Evolutionary conservation across 2,797 vertebrate genomes (phyloP).

Genomic region (Gambelia wislizenii): DNA sequence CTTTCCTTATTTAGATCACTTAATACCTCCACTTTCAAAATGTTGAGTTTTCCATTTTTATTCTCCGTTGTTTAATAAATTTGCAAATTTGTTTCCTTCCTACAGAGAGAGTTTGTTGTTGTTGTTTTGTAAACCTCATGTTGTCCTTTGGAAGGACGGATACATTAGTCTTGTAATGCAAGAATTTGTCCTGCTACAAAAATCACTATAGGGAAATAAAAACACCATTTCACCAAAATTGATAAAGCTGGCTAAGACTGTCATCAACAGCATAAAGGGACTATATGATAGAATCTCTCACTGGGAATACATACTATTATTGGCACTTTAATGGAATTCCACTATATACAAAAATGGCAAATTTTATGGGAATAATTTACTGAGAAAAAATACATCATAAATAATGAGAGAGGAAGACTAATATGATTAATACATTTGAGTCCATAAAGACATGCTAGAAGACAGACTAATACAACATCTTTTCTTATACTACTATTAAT

Average conservation of each 20-base stretch:
- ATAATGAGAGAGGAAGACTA: not conserved
- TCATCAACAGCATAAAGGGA: not conserved
- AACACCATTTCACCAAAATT: not conserved
- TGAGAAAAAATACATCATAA: no score
- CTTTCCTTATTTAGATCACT: not conserved
- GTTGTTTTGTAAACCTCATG: not conserved
- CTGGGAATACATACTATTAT: no score
- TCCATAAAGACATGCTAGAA: not conserved
- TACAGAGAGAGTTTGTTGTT: no score
- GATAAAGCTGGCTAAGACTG: not conserved
- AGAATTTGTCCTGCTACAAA: not conserved
- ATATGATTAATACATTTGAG: not conserved
- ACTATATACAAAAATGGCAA: not conserved
- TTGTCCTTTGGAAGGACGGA: no score
- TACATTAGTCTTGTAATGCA: not conserved
- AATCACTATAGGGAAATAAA: not conserved
- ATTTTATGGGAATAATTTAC: not conserved
- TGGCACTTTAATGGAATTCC: not conserved
- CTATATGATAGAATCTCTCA: not conserved
- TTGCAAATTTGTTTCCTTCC: not conserved
- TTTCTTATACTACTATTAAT: not conserved
- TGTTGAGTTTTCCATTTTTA: constrained; percentile 12
- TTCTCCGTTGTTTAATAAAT: not conserved
- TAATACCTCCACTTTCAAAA: not conserved
- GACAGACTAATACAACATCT: no score